phyloP scores from a whole-genome alignment of 2,113 vertebrate genomes.

The Campylomormyrus tamandua region DNA sequence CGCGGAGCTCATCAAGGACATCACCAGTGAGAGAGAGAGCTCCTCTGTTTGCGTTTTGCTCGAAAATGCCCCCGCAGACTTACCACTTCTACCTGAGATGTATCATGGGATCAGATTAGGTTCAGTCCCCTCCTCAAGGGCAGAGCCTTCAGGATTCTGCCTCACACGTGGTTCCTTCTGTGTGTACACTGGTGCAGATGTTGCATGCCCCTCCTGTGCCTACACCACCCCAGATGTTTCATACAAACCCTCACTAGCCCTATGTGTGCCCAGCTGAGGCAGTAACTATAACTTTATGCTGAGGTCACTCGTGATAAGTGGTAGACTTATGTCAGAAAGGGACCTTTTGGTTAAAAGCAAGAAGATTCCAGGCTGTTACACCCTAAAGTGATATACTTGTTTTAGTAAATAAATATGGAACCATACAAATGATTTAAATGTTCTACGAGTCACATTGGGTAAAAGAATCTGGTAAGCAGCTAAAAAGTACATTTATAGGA shows the following conservation, averaged over 20 bases:
- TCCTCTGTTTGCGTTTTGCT: not conserved
- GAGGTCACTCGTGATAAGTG: not conserved
- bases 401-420: not conserved
- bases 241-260: not conserved
- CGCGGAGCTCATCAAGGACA: conserved; percentile 92
- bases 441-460: not conserved
- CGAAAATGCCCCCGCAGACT: not conserved
- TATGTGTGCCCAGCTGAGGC: not conserved
- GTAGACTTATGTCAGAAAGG: not conserved
- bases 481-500: not conserved
- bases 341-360: not conserved
- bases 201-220: not conserved
- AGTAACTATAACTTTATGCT: not conserved
- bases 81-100: not conserved
- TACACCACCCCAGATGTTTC: not conserved
- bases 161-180: not conserved
- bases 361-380: not conserved
- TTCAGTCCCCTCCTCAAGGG: not conserved
- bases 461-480: not conserved
- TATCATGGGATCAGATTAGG: not conserved
- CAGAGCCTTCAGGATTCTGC: not conserved
- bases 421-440: not conserved
- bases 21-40: conserved; percentile 72
- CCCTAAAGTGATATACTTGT: not conserved
- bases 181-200: not conserved